Base-by-base conservation (phyloP, 2,113 vertebrate species). In the Formicarius rufipectus region DNA sequence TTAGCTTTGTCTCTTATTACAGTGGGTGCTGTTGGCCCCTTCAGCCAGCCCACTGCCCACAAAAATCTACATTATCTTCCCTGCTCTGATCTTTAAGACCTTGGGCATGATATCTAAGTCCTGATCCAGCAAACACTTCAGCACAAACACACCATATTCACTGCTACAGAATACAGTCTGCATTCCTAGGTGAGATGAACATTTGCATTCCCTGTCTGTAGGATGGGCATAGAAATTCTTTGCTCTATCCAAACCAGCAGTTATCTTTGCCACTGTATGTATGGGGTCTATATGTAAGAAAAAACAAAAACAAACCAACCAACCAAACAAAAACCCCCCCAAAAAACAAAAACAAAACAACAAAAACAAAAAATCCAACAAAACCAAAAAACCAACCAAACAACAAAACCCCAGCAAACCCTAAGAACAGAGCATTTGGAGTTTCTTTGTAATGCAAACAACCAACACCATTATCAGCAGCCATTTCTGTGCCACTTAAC, bases 401-500 rank as follows among this genome's bases (percentile, higher is more conserved):
- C n/a, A n/a, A n/a, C n/a, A n/a, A n/a, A n/a, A n/a, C n/a, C n/a
- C n/a, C n/a, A 21, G 10, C 42, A 14, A 45, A 45, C 20, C 7
- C 42, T 9, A 22, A 35, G 40, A 39, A 1, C 24, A 40, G 22
- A 72, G 25, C 28, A 59, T 37, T 72, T 79, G 37, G 30, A 33
- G 47, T 47, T 85, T 66, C 25, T 67, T 44, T 47, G 20, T 50
- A 74, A 49, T 8, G 18, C 35, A 58, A 78, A 30, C 6, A 87
- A 33, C 5, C 37, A 78, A 39, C 15, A 56, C 7, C 16, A 53
- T 30, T 30, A 72, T 12, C 56, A 82, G 53, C n/a, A 83, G 28
- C 22, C n/a, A 62, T 11, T 76, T 90, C 62, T 45, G n/a, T 13
- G 25, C 58, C 23, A 18, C 0, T 0, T 9, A 2, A 35, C 0